A percentile compares a stretch with the other conserved stretches of the same genome.
phyloP scores from a whole-genome alignment of 2,113 vertebrate species.

The Rhea americana region DNA sequence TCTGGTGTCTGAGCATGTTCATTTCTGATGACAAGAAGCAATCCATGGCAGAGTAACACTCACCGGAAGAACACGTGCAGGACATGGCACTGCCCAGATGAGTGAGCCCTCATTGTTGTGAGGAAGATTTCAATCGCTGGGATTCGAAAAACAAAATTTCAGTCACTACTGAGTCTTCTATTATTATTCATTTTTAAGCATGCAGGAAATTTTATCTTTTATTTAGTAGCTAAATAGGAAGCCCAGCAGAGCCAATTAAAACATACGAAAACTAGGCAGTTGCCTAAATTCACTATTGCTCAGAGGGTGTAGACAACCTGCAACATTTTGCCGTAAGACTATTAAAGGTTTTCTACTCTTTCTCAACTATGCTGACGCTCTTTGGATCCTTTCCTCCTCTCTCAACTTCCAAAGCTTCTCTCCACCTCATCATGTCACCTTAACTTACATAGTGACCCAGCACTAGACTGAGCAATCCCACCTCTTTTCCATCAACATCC shows the following conservation, averaged over 20 bases:
- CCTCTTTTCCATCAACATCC: neutral
- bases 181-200: neutral
- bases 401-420: neutral
- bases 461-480: neutral
- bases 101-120: neutral
- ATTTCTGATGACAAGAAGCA: neutral
- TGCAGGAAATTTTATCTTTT: neutral
- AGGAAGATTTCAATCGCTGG: neutral
- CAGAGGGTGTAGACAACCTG: neutral
- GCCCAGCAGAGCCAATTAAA: neutral
- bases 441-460: neutral
- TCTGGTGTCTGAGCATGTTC: neutral
- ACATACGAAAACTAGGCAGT: neutral
- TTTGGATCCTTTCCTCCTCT: neutral
- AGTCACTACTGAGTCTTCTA: neutral
- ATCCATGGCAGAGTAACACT: neutral
- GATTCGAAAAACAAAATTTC: neutral
- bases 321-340: neutral
- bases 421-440: neutral
- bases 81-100: neutral
- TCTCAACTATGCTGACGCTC: fast-evolving
- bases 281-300: neutral
- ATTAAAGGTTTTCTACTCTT: neutral
- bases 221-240: neutral
- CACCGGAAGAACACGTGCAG: neutral